Percentiles rank a stretch among this genome's conserved stretches.
Conservation (phyloP, 53 echinoderm and acorn worm species). For the Crossaster papposus region DNA sequence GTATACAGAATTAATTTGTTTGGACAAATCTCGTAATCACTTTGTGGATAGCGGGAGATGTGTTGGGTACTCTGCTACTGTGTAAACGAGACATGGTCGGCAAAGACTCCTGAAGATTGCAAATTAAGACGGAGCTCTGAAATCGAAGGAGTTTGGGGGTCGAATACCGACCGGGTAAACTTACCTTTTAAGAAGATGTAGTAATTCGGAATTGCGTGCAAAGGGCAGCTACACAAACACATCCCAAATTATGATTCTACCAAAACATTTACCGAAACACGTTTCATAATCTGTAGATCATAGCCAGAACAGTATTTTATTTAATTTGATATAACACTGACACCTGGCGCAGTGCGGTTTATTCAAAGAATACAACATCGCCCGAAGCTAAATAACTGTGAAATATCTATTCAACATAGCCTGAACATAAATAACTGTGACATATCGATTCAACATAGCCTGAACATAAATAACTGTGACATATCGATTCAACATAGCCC, state of each 20-base stretch:
- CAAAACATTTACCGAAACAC: not conserved
- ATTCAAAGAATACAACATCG: not conserved
- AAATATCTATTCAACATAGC: not conserved
- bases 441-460: not conserved
- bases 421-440: no score
- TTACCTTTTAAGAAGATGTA: not conserved
- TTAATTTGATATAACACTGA: no score
- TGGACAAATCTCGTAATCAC: not conserved
- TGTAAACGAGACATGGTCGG: not conserved
- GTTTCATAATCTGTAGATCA: not conserved
- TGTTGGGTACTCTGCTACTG: not conserved
- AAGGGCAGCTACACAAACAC: not conserved
- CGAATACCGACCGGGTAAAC: not conserved
- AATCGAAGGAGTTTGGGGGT: not conserved
- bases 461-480: not conserved
- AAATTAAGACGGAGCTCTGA: not conserved
- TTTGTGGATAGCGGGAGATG: not conserved
- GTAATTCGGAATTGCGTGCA: not conserved
- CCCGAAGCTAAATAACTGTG: not conserved
- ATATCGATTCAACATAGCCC: no score
- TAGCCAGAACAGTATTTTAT: not conserved
- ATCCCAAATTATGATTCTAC: not conserved
- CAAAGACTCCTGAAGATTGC: not conserved
- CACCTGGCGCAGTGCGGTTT: not conserved
- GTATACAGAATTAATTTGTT: constrained; percentile 7